Percentiles rank a stretch among this genome's conserved stretches.
These are phyloP conservation scores for Scaptomyza tumidula DNA, from an alignment of 2,888 invertebrate species.

Conservation along the genomic window DNA sequence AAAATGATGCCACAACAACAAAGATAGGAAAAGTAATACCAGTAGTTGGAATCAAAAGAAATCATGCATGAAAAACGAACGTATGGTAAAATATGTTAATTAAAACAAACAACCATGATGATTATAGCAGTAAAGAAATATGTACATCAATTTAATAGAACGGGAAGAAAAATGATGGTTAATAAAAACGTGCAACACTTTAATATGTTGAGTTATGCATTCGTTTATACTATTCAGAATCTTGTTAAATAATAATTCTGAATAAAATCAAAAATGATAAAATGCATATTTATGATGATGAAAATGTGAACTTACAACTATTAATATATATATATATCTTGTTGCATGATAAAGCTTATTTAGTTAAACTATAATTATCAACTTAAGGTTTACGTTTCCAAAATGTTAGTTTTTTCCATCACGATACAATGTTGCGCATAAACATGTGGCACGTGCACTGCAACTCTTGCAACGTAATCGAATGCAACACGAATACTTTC, in stretches of 20 bases:
- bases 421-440: not conserved
- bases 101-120: not conserved
- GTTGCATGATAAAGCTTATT: not conserved
- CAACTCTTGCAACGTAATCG: conserved; percentile 18
- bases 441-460: not conserved
- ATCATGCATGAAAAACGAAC: not conserved
- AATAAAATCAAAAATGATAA: not conserved
- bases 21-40: not conserved
- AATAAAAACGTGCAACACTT: not conserved
- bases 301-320: no score
- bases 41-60: not conserved
- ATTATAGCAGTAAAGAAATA: not conserved
- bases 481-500: conserved; percentile 8
- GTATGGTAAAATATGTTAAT: not conserved
- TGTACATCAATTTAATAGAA: not conserved
- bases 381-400: not conserved
- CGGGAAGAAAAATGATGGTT: not conserved
- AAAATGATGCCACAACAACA: not conserved
- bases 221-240: not conserved
- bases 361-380: not conserved
- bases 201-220: not conserved
- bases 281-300: no score
- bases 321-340: no score
- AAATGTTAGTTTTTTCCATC: not conserved
- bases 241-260: not conserved